Base-by-base conservation (phyloP, 2,888 invertebrate species). In the Vesta saturnalis region DNA sequence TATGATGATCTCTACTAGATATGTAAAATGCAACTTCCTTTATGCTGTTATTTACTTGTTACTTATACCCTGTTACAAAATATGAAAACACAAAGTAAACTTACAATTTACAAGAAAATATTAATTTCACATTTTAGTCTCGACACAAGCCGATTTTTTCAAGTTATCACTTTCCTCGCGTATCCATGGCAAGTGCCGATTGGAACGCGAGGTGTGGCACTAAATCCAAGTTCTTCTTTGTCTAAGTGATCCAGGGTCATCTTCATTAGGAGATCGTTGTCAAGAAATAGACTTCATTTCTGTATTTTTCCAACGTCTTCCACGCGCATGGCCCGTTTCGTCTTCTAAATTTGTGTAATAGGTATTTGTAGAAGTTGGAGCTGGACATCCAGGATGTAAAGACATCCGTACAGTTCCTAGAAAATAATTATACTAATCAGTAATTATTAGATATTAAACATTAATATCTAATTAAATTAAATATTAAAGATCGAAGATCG, bases 181-280 rank as follows among this genome's bases (percentile, higher is more conserved):
- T 71, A 75, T 78, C 77, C 78, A 77, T 5, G 76, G 71, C 62
- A 74, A 57, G 14, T 69, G 73, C 65, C 73, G 52, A 35, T 64
- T 73, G 74, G 77, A 76, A 73, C 80, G 81, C 79, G 80, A 79
- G 80, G 80, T 74, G 69, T 77, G 77, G 74, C 78, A 78, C 80
- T 80, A 81, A 67, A 81, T 81, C 81, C 81, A 81, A 15, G 80
- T 80, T 49, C 76, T 72, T 52, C 80, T 64, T 67, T 81, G 80
- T 15, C 77, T 70, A 2, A 76, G 63, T 57, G 73, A 72, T 39
- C 74, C 74, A 19, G 70, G 65, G 14, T 76, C 74, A 12, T 73
- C 75, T 5, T 76, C 74, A 54, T 57, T 65, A 35, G 69, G 58
- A 18, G 70, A 75, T 67, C 76, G 77, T 57, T 79, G 79, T 79